Base-by-base conservation (phyloP, 1,140 invertebrate genomes). In the Cydia amplana region DNA sequence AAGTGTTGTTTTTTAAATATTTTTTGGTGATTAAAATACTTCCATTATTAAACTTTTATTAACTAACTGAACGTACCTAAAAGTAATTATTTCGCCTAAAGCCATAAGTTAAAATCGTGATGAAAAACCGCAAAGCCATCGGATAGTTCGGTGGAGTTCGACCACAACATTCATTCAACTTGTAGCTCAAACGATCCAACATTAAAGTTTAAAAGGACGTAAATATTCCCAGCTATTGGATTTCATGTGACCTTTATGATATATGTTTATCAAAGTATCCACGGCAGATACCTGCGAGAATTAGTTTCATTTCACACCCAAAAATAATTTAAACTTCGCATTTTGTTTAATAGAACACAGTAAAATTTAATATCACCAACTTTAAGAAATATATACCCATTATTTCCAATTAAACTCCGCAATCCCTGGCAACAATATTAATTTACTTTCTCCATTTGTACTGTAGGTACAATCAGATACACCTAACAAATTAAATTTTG, bases 281-380 rank as follows among this genome's bases (percentile, higher is more conserved):
- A 16, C 16, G 64, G 64, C 28, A 32, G 64, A 67, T 55, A 32
- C 28, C 64, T 67, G 64, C 25, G 25, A n/a, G 64, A 67, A 36
- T 67, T 67, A 40, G 65, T 70, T 40, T 70, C 65, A 40, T 43
- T 36, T 63, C 46, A 74, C 72, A 80, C 78, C 70, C 28, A 46
- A 63, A 23, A 73, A 65, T 32, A 78, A 75, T 73, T 63, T 32
- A 60, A 75, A 75, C 74, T 75, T 64, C 70, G 55, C 74, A 40
- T 28, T 46, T 46, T 60, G 12, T 20, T n/a, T 36, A 32, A 25
- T 46, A 55, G 64, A 67, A 65, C 74, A 43, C 46, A 74, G 72
- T 64, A 76, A 74, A 73, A 78, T 76, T 78, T 78, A 74, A 76
- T 78, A 78, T 70, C 63, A 49, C 72, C 72, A 12, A 23, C 60